These are phyloP conservation scores for Myoxocephalus aenaeus DNA, from an alignment of 2,797 vertebrate species.

Conservation along the genomic window DNA sequence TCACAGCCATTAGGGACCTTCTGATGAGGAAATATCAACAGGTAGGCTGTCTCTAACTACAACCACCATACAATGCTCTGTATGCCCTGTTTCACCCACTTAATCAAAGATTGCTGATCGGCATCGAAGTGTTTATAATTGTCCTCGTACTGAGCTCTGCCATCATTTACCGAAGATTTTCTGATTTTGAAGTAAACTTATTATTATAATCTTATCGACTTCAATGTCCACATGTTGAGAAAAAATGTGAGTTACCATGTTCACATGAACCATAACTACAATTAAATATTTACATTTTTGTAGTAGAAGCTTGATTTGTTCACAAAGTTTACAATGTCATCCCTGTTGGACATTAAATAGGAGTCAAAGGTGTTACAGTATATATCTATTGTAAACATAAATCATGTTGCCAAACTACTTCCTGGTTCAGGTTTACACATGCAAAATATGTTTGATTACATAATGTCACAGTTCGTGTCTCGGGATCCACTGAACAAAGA, in stretches of 20 bases:
- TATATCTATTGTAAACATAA: not conserved
- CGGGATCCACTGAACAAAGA: not conserved
- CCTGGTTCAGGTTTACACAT: not conserved
- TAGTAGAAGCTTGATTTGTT: not conserved
- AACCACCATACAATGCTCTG: not conserved
- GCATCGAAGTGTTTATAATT: not conserved
- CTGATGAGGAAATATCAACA: slow-evolving; percentile 90
- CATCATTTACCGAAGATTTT: not conserved
- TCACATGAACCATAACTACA: not conserved
- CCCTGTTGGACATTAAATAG: not conserved
- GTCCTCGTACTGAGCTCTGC: not conserved
- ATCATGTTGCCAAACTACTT: not conserved
- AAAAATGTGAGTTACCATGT: not conserved
- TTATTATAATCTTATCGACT: not conserved
- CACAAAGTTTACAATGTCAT: not conserved
- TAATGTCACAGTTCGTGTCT: not conserved
- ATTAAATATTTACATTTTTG: not conserved
- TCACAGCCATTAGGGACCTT: slow-evolving; percentile 90
- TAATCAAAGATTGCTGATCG: not conserved
- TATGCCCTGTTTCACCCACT: not conserved
- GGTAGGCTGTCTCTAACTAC: slow-evolving; percentile 71
- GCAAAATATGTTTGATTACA: not conserved
- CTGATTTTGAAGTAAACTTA: not conserved
- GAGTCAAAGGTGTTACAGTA: too few species aligned
- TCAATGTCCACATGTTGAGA: not conserved